A percentile compares a stretch with the other conserved stretches of the same genome.
These are phyloP conservation scores for Siniperca chuatsi DNA, from an alignment of 2,113 vertebrate genomes.

Conservation along the genomic window DNA sequence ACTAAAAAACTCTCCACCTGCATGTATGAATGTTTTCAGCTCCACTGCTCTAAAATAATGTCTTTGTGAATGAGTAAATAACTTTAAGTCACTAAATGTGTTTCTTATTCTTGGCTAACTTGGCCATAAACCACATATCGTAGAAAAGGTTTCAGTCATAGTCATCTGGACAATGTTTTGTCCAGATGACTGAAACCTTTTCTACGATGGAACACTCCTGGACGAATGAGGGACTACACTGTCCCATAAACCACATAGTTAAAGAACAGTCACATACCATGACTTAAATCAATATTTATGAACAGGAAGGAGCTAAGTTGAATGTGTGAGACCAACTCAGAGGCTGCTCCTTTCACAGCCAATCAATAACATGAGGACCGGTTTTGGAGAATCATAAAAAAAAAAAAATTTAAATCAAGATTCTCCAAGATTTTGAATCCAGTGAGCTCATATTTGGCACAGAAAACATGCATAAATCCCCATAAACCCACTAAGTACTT, in stretches of 20 bases:
- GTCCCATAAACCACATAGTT: not conserved
- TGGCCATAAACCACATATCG: not conserved
- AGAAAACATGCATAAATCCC: conserved; percentile 2
- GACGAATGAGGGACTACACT: no score
- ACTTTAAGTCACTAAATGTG: not conserved
- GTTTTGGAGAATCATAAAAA: not conserved
- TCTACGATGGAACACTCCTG: no score
- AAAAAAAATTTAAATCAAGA: no score
- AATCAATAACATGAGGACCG: not conserved
- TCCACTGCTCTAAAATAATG: not conserved
- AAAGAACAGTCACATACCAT: not conserved
- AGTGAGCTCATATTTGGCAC: conserved; percentile 13
- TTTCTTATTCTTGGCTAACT: conserved; percentile 2
- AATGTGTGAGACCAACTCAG: not conserved
- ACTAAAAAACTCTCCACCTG: not conserved
- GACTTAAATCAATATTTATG: not conserved
- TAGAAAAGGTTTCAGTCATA: no score
- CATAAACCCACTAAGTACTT: not conserved
- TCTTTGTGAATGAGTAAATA: not conserved
- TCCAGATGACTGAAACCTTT: no score
- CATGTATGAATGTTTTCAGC: not conserved
- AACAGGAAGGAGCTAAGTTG: not conserved
- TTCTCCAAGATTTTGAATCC: not conserved
- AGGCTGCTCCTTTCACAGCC: not conserved
- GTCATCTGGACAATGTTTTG: no score